A percentile compares a stretch with the other conserved stretches of the same genome.
phyloP scores from a whole-genome alignment of 2,888 invertebrate species.

The Scaptomyza cyrtandrae region DNA sequence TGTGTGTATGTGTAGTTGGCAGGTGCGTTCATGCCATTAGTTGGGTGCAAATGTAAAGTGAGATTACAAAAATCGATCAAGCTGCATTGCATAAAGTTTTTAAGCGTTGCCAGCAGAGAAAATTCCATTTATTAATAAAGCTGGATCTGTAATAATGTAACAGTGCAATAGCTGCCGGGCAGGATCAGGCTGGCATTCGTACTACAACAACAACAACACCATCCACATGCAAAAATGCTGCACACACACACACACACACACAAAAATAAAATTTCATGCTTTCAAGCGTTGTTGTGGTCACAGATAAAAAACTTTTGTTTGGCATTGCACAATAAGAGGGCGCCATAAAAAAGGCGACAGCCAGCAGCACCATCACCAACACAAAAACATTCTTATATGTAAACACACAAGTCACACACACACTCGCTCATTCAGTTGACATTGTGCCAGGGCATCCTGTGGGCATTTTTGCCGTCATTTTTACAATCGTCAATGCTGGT shows the following conservation, averaged over 20 bases:
- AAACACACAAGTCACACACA: slow-evolving; percentile 33
- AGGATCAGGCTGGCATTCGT: neutral
- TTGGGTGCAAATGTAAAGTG: slow-evolving; percentile 48
- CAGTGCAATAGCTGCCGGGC: neutral
- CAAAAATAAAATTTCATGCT: slow-evolving; percentile 39
- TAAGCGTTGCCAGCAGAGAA: neutral
- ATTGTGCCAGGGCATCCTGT: slow-evolving; percentile 50
- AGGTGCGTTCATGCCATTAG: slow-evolving; percentile 42
- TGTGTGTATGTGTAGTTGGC: slow-evolving; percentile 34
- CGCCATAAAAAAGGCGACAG: slow-evolving; percentile 52
- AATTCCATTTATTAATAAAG: slow-evolving; percentile 26
- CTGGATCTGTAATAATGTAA: slow-evolving; percentile 6
- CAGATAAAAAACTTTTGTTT: slow-evolving; percentile 43
- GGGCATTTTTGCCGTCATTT: slow-evolving; percentile 30
- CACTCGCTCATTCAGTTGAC: slow-evolving; percentile 39
- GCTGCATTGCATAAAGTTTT: slow-evolving; percentile 18
- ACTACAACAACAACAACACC: neutral
- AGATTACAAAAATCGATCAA: slow-evolving; percentile 64
- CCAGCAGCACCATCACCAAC: slow-evolving; percentile 47
- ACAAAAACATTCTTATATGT: slow-evolving; percentile 25
- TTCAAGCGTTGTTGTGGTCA: slow-evolving; percentile 50
- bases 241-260: neutral
- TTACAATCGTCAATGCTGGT: slow-evolving; percentile 61
- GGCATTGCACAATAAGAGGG: slow-evolving; percentile 38
- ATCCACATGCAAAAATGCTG: slow-evolving; percentile 8